Evolutionary conservation across 1,140 invertebrate genomes (phyloP), one percentile per base, ranked within the genome.

Genomic region (Neelides sp.): DNA sequence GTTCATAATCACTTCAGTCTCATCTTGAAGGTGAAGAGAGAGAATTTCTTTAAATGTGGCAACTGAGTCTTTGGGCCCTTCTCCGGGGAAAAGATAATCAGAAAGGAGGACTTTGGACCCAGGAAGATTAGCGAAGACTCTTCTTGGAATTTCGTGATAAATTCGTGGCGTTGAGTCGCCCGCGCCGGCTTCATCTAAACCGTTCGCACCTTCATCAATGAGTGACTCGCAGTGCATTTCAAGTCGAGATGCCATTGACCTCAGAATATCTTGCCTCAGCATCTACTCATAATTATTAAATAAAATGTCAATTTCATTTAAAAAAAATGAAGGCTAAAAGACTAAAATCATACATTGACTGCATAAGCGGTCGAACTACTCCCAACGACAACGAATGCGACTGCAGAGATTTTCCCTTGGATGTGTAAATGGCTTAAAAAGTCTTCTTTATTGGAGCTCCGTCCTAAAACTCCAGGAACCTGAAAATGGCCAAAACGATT

Each of bases 191-290:
- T 20, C 20, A 2, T 23, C 75, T 20, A 75, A 73, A 54, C 76
- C 70, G 58, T 75, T 72, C 63, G 76, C 75, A 60, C 86, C 83
- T 64, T 78, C 78, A 66, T 86, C 83, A 61, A 84, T 80, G 32
- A 87, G 69, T 55, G 83, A 82, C 69, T 87, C 83, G 75, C 82
- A 85, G 60, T 88, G 81, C 75, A 88, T 80, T 60, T 85, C 82
- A 62, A 86, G 76, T 57, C 85, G 70, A 24, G 82, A 77, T 2
- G 78, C 73, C 39, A 88, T 68, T 50, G 83, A 87, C 53, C 85
- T 69, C 41, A 86, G 72, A 42, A 87, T 77, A 64, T 89, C 84
- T 65, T 83, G 74, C 62, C 79, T 82, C 1, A 88, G 68, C 5
- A 80, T 78, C 57, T 72, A 50, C n/a, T n/a, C n/a, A n/a, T n/a